Conservation (phyloP, 2,888 invertebrate species). For the Synanthedon formicaeformis region DNA sequence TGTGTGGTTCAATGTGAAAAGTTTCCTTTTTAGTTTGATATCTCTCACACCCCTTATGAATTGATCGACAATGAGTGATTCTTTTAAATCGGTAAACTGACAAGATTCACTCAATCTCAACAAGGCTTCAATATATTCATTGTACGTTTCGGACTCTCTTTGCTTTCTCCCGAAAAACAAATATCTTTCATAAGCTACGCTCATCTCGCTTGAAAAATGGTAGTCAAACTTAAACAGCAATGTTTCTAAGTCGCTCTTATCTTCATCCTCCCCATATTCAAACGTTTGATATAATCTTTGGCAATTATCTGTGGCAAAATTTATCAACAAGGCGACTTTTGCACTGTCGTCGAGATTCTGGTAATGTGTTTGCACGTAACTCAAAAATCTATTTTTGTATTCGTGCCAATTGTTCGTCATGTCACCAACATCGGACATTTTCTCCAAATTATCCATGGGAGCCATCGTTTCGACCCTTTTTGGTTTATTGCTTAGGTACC, state of each 20-base stretch:
- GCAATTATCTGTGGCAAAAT: background rate
- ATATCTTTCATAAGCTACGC: background rate
- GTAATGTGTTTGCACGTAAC: background rate
- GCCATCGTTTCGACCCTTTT: no score
- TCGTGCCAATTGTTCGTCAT: background rate
- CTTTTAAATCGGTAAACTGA: background rate
- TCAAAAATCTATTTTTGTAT: background rate
- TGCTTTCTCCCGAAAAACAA: background rate
- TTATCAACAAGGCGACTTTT: background rate
- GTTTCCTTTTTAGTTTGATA: background rate
- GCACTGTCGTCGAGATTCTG: background rate
- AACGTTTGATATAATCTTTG: background rate
- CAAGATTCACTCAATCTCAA: background rate
- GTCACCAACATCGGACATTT: background rate
- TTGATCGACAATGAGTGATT: background rate
- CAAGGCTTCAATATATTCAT: background rate
- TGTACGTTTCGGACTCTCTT: background rate
- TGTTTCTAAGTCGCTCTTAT: background rate
- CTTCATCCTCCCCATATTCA: background rate
- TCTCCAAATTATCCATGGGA: background rate
- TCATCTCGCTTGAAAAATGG: background rate
- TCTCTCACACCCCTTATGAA: background rate
- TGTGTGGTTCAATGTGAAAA: no score
- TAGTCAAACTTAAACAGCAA: background rate
- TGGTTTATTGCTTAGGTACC: no score